Conservation (phyloP, 2,888 invertebrate genomes). For the Patella depressa region DNA sequence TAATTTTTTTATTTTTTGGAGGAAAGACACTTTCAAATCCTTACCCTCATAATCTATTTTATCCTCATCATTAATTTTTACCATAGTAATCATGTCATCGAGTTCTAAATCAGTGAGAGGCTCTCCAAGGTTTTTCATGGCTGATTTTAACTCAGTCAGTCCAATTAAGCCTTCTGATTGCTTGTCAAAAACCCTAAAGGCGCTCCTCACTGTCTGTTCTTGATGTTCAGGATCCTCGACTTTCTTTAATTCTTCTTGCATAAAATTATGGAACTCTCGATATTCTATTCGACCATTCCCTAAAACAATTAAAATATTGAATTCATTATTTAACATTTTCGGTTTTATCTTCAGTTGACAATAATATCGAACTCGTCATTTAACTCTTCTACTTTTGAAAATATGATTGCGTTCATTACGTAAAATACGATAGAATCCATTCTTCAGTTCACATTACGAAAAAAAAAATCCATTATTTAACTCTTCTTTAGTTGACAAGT, state of each 20-base stretch:
- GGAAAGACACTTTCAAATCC: neutral
- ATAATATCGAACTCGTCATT: too few relatives aligned
- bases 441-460: too few relatives aligned
- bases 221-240: constrained; percentile 45
- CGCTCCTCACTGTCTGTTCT: constrained; percentile 49
- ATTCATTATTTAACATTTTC: too few relatives aligned
- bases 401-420: too few relatives aligned
- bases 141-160: constrained; percentile 42
- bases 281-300: constrained; percentile 59
- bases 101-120: constrained; percentile 55
- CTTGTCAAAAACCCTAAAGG: constrained; percentile 51
- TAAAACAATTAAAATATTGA: constrained; percentile 28
- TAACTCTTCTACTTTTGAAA: too few relatives aligned
- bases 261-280: constrained; percentile 55
- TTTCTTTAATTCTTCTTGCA: constrained; percentile 53
- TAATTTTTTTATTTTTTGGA: too few relatives aligned
- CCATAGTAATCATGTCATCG: constrained; percentile 58
- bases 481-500: too few relatives aligned
- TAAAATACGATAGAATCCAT: too few relatives aligned
- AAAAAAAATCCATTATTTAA: too few relatives aligned
- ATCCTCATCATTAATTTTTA: constrained; percentile 57
- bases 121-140: constrained; percentile 62
- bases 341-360: too few relatives aligned
- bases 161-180: constrained; percentile 49
- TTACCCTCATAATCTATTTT: constrained; percentile 61